These are phyloP conservation scores for Alaudala cheleensis DNA, from an alignment of 2,113 vertebrate species.

Conservation along the genomic window DNA sequence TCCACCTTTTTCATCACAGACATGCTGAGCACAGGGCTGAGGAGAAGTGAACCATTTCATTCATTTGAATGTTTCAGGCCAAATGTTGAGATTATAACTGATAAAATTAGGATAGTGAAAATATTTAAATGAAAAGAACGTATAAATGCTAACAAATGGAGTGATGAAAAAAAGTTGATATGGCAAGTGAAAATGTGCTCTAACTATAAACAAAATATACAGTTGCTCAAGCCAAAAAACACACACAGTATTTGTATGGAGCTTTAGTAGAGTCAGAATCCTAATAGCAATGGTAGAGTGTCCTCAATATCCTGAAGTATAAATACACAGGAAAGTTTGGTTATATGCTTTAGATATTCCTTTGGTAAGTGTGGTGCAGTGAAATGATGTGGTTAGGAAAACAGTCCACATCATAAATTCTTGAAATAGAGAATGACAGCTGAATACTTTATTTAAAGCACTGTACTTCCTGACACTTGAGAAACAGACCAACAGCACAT, in stretches of 20 bases:
- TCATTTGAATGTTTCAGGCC: neutral
- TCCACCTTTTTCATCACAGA: neutral
- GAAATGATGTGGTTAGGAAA: neutral
- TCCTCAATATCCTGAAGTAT: neutral
- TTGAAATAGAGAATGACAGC: neutral
- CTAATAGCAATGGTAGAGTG: neutral
- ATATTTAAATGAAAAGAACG: neutral
- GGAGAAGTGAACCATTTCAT: neutral
- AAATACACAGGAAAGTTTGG: neutral
- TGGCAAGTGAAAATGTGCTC: neutral
- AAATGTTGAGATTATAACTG: neutral
- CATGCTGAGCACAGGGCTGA: neutral
- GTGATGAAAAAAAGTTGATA: neutral
- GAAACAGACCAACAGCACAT: neutral
- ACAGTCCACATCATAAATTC: neutral
- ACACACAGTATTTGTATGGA: neutral
- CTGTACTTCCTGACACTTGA: neutral
- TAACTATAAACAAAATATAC: neutral
- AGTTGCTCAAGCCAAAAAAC: neutral
- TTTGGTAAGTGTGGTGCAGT: neutral
- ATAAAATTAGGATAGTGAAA: neutral
- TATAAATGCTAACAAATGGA: neutral
- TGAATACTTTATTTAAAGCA: slow-evolving; percentile 19
- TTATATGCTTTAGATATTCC: neutral
- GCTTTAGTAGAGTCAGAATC: neutral